These are phyloP conservation scores for Episyrphus balteatus DNA, from an alignment of 1,140 invertebrate species.

Conservation along the genomic window DNA sequence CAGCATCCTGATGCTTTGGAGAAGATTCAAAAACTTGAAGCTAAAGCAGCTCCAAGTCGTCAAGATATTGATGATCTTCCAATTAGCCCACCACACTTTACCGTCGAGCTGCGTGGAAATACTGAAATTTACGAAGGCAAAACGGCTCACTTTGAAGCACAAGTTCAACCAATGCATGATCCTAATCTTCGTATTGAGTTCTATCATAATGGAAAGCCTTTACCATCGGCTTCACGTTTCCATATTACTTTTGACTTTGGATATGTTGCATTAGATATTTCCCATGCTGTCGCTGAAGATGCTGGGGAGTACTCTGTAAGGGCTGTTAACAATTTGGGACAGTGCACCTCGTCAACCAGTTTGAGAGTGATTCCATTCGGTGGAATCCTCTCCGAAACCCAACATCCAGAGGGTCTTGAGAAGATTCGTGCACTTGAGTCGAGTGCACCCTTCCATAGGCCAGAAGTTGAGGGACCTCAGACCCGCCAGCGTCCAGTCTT, in stretches of 20 bases:
- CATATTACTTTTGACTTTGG: slow-evolving; percentile 93
- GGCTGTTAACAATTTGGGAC: slow-evolving; percentile 77
- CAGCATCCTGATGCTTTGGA: slow-evolving; percentile 88
- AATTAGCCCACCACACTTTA: slow-evolving; percentile 65
- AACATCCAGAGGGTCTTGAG: slow-evolving; percentile 89
- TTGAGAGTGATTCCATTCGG: slow-evolving; percentile 74
- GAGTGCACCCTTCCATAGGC: slow-evolving; percentile 61
- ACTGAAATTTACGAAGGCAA: slow-evolving; percentile 75
- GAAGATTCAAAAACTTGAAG: slow-evolving; percentile 81
- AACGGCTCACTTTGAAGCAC: slow-evolving; percentile 82
- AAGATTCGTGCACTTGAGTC: slow-evolving; percentile 89
- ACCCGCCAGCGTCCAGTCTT: slow-evolving; percentile 87
- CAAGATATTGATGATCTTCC: slow-evolving; percentile 71
- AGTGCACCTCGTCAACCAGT: slow-evolving; percentile 70
- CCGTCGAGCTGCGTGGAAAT: slow-evolving; percentile 70
- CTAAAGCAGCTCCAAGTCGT: slow-evolving; percentile 63
- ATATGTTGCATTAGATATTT: slow-evolving; percentile 85
- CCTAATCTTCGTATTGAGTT: slow-evolving; percentile 82
- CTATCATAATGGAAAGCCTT: slow-evolving; percentile 79
- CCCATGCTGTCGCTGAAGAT: slow-evolving; percentile 82
- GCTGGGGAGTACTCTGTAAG: slow-evolving; percentile 86
- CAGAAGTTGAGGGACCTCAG: slow-evolving; percentile 67
- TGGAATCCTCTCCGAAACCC: slow-evolving; percentile 84
- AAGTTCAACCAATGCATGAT: slow-evolving; percentile 85
- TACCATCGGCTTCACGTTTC: slow-evolving; percentile 76